Conservation (phyloP, 2,797 vertebrate genomes). For the Sebastes miniatus region DNA sequence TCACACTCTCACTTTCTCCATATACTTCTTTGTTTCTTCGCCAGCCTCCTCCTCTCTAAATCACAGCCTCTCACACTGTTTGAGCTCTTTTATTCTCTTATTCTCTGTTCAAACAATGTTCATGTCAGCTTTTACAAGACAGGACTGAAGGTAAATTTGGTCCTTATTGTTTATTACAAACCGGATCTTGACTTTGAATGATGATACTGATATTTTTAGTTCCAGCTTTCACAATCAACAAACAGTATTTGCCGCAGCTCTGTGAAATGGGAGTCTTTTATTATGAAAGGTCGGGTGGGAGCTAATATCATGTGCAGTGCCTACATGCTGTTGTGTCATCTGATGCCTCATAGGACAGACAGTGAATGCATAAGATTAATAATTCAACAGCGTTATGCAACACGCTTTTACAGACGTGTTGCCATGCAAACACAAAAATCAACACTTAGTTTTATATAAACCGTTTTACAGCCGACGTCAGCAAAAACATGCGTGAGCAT, state of each 20-base stretch:
- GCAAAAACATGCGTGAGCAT: too few relatives aligned
- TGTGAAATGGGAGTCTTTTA: background rate
- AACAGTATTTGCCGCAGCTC: background rate
- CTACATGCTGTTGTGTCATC: conserved; percentile 60
- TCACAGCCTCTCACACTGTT: background rate
- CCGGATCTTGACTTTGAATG: background rate
- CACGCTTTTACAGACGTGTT: conserved; percentile 15
- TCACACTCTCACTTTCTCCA: background rate
- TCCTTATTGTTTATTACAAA: background rate
- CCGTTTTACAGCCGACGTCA: too few relatives aligned
- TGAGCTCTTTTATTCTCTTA: background rate
- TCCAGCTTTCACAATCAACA: too few relatives aligned
- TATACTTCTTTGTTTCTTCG: background rate
- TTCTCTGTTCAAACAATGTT: background rate
- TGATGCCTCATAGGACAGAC: conserved; percentile 57
- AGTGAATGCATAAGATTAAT: conserved; percentile 50
- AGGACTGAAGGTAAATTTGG: background rate
- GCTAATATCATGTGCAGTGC: background rate
- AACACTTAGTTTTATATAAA: background rate
- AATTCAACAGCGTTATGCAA: conserved; percentile 60
- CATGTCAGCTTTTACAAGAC: background rate
- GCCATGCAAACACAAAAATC: background rate
- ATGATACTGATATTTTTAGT: background rate
- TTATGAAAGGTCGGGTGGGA: background rate
- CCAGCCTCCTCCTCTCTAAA: conserved; percentile 1